phyloP scores from a whole-genome alignment of 2,797 vertebrate genomes.

The Enteromius trimaculatus region DNA sequence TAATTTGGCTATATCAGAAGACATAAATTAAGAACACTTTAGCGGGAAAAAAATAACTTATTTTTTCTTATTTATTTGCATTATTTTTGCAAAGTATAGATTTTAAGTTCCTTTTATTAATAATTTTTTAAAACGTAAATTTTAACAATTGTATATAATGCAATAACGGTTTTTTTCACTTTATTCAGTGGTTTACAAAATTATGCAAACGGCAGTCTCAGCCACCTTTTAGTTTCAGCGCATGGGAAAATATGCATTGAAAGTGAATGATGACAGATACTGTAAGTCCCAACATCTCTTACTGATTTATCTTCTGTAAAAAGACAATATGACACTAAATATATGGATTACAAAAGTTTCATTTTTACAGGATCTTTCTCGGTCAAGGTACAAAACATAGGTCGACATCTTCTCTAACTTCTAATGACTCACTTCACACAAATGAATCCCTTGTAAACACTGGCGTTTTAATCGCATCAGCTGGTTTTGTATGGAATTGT shows the following conservation, averaged over 20 bases:
- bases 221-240: background rate
- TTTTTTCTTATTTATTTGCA: background rate
- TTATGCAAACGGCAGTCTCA: background rate
- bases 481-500: background rate
- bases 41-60: background rate
- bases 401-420: background rate
- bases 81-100: background rate
- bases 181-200: background rate
- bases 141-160: background rate
- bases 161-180: background rate
- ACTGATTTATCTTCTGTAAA: too few species aligned
- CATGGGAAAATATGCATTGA: background rate
- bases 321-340: too few species aligned
- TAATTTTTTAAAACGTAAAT: background rate
- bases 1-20: background rate
- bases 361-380: background rate
- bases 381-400: background rate
- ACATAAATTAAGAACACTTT: background rate
- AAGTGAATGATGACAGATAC: background rate
- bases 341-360: background rate
- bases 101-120: background rate
- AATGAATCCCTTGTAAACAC: background rate
- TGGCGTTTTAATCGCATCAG: constrained; percentile 1
- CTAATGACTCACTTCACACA: background rate
- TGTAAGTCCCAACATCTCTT: background rate